Evolutionary conservation across 1,140 invertebrate species (phyloP).

Genomic region (Eufriesea mexicana): DNA sequence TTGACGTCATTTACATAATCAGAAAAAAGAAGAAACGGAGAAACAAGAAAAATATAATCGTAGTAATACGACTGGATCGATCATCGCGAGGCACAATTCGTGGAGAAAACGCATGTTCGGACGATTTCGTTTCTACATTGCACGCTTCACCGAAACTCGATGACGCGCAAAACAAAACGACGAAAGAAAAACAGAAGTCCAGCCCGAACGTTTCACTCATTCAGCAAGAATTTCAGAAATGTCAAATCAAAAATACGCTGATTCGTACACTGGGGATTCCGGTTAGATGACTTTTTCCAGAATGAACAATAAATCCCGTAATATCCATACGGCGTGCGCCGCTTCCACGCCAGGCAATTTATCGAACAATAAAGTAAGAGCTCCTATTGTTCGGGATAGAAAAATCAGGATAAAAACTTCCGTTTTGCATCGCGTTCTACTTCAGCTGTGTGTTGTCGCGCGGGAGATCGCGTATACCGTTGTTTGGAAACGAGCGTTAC

Average conservation of each 20-base stretch:
- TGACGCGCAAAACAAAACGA: neutral
- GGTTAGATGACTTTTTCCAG: neutral
- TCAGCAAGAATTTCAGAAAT: neutral
- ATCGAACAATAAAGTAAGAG: conserved; percentile 44
- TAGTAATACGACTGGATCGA: neutral
- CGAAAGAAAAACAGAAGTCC: neutral
- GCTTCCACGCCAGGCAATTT: conserved; percentile 29
- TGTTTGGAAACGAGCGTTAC: neutral
- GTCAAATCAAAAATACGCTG: conserved; percentile 16
- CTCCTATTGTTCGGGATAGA: conserved; percentile 21
- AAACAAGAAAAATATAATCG: neutral
- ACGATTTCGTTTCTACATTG: neutral
- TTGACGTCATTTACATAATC: neutral
- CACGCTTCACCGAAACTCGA: neutral
- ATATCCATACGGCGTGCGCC: conserved; percentile 6
- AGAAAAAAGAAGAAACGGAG: neutral
- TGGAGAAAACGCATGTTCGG: neutral
- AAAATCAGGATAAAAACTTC: conserved; percentile 37
- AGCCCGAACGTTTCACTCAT: neutral
- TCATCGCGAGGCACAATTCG: neutral
- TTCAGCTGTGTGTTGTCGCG: neutral
- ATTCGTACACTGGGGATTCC: neutral
- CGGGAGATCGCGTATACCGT: neutral
- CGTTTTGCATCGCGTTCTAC: conserved; percentile 8
- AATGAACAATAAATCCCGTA: conserved; percentile 25